Evolutionary conservation across 2,888 invertebrate species (phyloP), one percentile per base, ranked within the genome.

Genomic region (Stegophylla sp.): DNA sequence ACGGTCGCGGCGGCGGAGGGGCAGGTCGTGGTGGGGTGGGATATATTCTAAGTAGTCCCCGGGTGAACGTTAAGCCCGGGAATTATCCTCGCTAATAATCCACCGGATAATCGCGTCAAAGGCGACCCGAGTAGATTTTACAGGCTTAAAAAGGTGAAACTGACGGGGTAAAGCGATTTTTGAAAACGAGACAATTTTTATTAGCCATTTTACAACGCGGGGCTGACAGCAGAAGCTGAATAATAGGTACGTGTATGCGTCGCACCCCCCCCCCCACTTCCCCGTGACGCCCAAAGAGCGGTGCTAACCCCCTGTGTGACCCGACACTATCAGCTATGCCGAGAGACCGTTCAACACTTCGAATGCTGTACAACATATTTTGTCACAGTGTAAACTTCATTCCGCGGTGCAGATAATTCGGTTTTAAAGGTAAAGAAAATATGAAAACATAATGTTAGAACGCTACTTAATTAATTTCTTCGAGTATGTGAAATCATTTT

Each of bases 51-150:
- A 74, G 74, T 74, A 74, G 45, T 74, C 61, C 61, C 74, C 74
- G 34, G 63, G 28, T 20, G 74, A 63, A 74, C 74, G 74, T 63
- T 74, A 48, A 48, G 63, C 74, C 63, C 74, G 17, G 20, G 48
- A 72, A 59, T 59, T 43, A 59, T 59, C 23, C 41, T 56, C 56
- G 17, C 43, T 56, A 59, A 59, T 56, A 72, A 26, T 72, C 43
- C 43, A 12, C 23, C 56, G 56, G 72, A 28, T 74, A 63, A 74
- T 74, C 61, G n/a, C 74, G 63, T 74, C 74, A 63, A 20, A 63
- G 9, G 48, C 9, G 7, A 12, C 15, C 61, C 61, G 74, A 72
- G 74, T 74, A 63, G 63, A 74, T 74, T 74, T 34, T 34, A 63
- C 28, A 20, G 34, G 61, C 48, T 74, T 48, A 74, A 74, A 74